Percentiles rank a stretch among this genome's conserved stretches.
Conservation (phyloP, 2,888 invertebrate species). For the Caenorhabditis sp. region DNA sequence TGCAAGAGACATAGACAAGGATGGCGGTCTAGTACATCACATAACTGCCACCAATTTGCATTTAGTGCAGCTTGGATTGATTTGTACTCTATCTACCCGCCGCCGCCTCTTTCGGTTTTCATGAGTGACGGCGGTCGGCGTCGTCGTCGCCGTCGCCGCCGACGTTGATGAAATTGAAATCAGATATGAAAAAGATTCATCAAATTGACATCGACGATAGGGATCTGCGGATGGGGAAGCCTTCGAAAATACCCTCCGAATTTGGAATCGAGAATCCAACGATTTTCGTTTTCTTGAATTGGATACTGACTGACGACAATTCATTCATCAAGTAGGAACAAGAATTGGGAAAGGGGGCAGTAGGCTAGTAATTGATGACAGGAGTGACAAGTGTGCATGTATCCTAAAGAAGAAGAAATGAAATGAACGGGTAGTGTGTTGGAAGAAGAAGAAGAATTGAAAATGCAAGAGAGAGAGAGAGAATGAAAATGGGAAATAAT, state of each 20-base stretch:
- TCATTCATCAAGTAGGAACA: not conserved
- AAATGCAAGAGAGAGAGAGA: not conserved
- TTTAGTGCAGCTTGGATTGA: constrained; percentile 54
- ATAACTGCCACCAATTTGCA: constrained; percentile 53
- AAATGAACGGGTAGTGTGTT: constrained; percentile 22
- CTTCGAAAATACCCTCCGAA: too few relatives aligned
- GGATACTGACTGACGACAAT: too few relatives aligned
- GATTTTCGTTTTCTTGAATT: too few relatives aligned
- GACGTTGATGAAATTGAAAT: too few relatives aligned
- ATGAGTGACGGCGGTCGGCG: constrained; percentile 18
- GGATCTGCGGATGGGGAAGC: constrained; percentile 13
- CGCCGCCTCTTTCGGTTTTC: not conserved
- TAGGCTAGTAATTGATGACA: constrained; percentile 46
- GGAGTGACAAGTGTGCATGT: constrained; percentile 37
- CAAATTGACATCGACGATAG: constrained; percentile 47
- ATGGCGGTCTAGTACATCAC: constrained; percentile 29
- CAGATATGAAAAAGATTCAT: constrained; percentile 56
- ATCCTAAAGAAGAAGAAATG: not conserved
- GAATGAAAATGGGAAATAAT: too few relatives aligned
- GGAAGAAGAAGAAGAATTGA: constrained; percentile 15
- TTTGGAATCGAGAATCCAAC: too few relatives aligned
- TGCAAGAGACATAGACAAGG: not conserved
- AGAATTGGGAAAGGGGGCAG: not conserved
- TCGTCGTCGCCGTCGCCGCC: too few relatives aligned
- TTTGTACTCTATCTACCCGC: constrained; percentile 31